A percentile compares a stretch with the other conserved stretches of the same genome.
phyloP scores from a whole-genome alignment of 2,888 invertebrate genomes.

The Caenorhabditis angaria region DNA sequence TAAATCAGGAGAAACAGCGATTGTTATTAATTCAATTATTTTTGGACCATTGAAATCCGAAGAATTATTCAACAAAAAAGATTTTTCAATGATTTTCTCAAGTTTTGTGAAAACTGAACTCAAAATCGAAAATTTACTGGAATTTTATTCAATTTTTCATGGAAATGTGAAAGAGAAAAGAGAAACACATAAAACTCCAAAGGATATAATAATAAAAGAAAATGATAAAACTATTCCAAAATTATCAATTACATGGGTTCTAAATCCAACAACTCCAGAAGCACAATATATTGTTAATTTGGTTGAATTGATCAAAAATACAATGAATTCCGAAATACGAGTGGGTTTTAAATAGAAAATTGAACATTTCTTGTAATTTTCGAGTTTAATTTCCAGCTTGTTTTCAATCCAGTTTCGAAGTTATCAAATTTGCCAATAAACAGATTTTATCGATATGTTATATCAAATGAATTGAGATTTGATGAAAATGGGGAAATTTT shows the following conservation, averaged over 20 bases:
- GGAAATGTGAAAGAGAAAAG: not conserved
- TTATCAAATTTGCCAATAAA: constrained; percentile 98
- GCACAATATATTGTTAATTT: constrained; percentile 64
- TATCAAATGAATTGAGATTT: constrained; percentile 90
- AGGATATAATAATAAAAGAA: not conserved
- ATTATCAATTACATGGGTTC: constrained; percentile 80
- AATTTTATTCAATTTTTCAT: not conserved
- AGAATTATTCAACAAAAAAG: not conserved
- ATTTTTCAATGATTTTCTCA: not conserved
- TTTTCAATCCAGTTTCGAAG: constrained; percentile 90
- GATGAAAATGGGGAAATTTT: constrained; percentile 78
- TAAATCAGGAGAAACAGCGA: constrained; percentile 79
- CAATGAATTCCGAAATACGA: constrained; percentile 87
- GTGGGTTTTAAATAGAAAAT: constrained; percentile 45
- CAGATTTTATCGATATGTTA: constrained; percentile 92
- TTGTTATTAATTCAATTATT: constrained; percentile 89
- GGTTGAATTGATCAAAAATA: constrained; percentile 80
- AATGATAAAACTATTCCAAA: not conserved
- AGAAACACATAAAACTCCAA: not conserved
- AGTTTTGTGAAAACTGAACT: not conserved
- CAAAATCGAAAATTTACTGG: not conserved
- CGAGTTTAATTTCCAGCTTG: constrained; percentile 76
- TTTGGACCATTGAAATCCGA: constrained; percentile 35
- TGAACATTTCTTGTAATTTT: not conserved
- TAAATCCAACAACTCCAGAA: constrained; percentile 86